phyloP scores from a whole-genome alignment of 2,888 invertebrate genomes.

The Machimus atricapillus region DNA sequence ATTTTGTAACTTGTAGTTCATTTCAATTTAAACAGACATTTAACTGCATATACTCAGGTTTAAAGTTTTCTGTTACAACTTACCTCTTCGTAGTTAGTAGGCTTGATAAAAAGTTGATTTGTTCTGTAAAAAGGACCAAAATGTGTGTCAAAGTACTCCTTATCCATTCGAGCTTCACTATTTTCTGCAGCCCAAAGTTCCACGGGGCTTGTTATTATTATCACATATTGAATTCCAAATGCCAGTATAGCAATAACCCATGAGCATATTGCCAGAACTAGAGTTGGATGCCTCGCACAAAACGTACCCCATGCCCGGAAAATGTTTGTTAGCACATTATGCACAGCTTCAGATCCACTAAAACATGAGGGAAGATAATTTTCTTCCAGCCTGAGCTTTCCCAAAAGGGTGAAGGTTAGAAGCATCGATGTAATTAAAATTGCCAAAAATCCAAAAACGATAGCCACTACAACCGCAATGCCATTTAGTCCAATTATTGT shows the following conservation, averaged over 20 bases:
- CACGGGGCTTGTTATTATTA: conserved; percentile 86
- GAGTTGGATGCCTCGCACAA: conserved; percentile 72
- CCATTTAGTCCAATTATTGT: conserved; percentile 70
- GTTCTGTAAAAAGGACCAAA: conserved; percentile 91
- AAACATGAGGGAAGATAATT: conserved; percentile 52
- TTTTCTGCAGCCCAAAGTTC: conserved; percentile 91
- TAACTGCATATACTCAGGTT: too few relatives aligned
- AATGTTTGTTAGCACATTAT: conserved; percentile 55
- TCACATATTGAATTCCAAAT: conserved; percentile 72
- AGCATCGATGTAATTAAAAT: conserved; percentile 45
- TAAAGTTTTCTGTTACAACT: conserved; percentile 47
- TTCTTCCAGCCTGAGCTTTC: not conserved
- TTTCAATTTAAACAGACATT: too few relatives aligned
- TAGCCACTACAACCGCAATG: conserved; percentile 69
- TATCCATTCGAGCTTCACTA: conserved; percentile 81
- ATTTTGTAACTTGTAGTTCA: too few relatives aligned
- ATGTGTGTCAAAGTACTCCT: conserved; percentile 84
- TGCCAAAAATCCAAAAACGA: conserved; percentile 65
- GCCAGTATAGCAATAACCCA: conserved; percentile 68
- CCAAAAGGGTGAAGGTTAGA: conserved; percentile 45
- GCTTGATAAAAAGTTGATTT: conserved; percentile 85
- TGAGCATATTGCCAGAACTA: conserved; percentile 70
- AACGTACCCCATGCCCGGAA: conserved; percentile 64
- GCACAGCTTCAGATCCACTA: conserved; percentile 54
- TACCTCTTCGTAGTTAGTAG: conserved; percentile 67